phyloP scores from a whole-genome alignment of 1,140 invertebrate genomes.

The Drosophila quadrilineata region DNA sequence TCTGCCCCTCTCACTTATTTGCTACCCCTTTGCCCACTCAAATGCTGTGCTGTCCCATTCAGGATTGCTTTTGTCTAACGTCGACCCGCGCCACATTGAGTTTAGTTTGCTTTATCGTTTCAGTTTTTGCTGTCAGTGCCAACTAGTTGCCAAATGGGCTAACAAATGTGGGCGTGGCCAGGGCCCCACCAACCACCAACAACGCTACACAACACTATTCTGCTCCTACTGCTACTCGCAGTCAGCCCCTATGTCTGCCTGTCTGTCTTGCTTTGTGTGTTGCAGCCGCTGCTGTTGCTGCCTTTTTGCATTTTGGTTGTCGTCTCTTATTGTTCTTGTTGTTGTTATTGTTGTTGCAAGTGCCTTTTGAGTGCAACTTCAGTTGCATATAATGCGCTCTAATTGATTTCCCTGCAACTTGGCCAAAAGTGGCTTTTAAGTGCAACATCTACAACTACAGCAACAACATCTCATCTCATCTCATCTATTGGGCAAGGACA shows the following conservation, averaged over 20 bases:
- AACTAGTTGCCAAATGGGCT: conserved; percentile 14
- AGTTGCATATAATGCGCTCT: conserved; percentile 56
- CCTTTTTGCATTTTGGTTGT: conserved; percentile 4
- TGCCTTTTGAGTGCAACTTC: conserved; percentile 32
- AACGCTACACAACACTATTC: too few species aligned
- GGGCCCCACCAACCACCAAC: too few species aligned
- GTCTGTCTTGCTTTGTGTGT: not conserved
- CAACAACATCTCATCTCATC: not conserved
- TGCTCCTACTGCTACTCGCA: too few species aligned
- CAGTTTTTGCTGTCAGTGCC: conserved; percentile 30
- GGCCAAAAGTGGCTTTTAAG: conserved; percentile 13
- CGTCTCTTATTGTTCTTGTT: too few species aligned
- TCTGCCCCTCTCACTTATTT: too few species aligned
- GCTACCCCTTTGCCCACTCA: too few species aligned
- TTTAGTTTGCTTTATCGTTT: conserved; percentile 35
- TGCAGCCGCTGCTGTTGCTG: not conserved
- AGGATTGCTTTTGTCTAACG: too few species aligned
- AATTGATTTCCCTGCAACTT: conserved; percentile 58
- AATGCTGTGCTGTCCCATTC: too few species aligned
- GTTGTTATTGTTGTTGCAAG: too few species aligned
- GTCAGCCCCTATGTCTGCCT: not conserved
- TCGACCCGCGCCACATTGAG: not conserved
- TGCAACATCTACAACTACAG: not conserved
- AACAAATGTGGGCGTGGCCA: conserved; percentile 42
- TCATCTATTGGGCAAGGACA: too few species aligned